Base-by-base conservation (phyloP, 2,888 invertebrate genomes). In the Oscheius myriophilus region DNA sequence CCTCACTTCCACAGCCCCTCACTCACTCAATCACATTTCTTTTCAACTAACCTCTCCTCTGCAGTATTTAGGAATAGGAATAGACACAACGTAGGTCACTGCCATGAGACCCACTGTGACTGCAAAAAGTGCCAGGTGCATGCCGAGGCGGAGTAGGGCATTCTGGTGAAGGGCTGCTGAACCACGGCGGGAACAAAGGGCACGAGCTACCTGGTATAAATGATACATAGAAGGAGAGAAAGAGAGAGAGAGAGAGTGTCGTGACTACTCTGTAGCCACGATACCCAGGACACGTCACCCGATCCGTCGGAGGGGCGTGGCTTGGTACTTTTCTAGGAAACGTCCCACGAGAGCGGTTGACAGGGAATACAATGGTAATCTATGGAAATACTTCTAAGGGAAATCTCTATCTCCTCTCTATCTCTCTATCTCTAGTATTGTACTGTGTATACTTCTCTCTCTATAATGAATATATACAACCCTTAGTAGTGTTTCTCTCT, bases 21-120 rank as follows among this genome's bases (percentile, higher is more conserved):
- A 6, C 33, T 33, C 33, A 6, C 33, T 33, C 33, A 6, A 3
- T 33, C 33, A 6, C 33, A 4, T 6, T 49, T 11, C 4, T 49
- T 3, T 6, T 18, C 11, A 18, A 49, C n/a, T 11, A 49, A 49
- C 53, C 23, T 18, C 53, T 14, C 21, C 21, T 41, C 39, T 25
- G 42, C 65, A 65, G 46, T 45, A 33, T n/a, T 54, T 51, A 11
- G 42, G n/a, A 9, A 65, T 41, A 2, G 65, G 65, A 11, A 54
- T 57, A 1, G 65, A 49, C 12, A 33, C 41, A 16, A 65, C 43
- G 41, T 65, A 65, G 1, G 65, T 51, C 14, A 42, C 18, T 14
- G 54, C 45, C 65, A 65, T 65, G 33, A 65, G 46, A 39, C 21
- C 43, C 12, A 65, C 65, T 1, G 65, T 55, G 23, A 65, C n/a